phyloP scores from a whole-genome alignment of 2,888 invertebrate genomes.

The Oeneis ivallda region DNA sequence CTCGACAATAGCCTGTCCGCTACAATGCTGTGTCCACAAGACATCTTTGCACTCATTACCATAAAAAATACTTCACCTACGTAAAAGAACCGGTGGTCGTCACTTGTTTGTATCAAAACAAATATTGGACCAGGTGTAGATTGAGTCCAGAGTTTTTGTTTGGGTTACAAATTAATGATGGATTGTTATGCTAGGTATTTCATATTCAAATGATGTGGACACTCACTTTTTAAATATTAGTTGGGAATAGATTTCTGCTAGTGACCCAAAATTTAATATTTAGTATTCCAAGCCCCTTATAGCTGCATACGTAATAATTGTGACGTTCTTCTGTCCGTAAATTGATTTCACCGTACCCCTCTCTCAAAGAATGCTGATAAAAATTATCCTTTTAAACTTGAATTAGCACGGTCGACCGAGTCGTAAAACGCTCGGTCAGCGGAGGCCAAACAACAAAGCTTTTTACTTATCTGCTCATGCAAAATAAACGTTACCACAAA shows the following conservation, averaged over 20 bases:
- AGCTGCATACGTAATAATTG: not conserved
- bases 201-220: slow-evolving; percentile 54
- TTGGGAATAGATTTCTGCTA: slow-evolving; percentile 38
- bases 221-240: slow-evolving; percentile 50
- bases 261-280: slow-evolving; percentile 15
- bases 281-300: slow-evolving; percentile 4
- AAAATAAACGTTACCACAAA: slow-evolving; percentile 67
- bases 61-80: slow-evolving; percentile 65
- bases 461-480: slow-evolving; percentile 67
- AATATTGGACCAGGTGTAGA: slow-evolving; percentile 78
- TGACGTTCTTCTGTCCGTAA: slow-evolving; percentile 45
- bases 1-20: slow-evolving; percentile 34
- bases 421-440: slow-evolving; percentile 67
- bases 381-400: slow-evolving; percentile 74
- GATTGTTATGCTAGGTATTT: slow-evolving; percentile 66
- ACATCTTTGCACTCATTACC: slow-evolving; percentile 65
- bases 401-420: slow-evolving; percentile 64
- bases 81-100: slow-evolving; percentile 68
- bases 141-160: slow-evolving; percentile 72
- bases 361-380: slow-evolving; percentile 42
- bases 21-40: slow-evolving; percentile 62
- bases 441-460: slow-evolving; percentile 59
- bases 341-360: slow-evolving; percentile 51
- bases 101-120: slow-evolving; percentile 74
- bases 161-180: slow-evolving; percentile 57